These are phyloP conservation scores for Rattus rattus DNA, from an alignment of 2,113 vertebrate species.

Conservation along the genomic window DNA sequence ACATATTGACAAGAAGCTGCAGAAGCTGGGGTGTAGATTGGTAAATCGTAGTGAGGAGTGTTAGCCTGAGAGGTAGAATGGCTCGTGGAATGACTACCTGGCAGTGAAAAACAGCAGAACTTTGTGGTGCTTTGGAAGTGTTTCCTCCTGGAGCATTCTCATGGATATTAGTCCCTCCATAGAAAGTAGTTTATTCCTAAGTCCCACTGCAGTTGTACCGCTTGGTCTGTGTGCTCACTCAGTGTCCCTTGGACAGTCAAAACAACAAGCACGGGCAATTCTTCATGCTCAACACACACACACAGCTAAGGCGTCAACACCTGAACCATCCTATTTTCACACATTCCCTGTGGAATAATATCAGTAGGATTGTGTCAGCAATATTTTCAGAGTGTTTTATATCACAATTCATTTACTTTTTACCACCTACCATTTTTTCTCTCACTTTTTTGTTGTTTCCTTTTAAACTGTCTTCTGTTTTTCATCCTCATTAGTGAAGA, in stretches of 20 bases:
- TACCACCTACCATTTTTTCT: background rate
- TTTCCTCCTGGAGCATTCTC: constrained; percentile 7
- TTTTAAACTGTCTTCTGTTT: background rate
- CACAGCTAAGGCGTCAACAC: background rate
- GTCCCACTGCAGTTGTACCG: background rate
- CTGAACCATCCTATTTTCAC: background rate
- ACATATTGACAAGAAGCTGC: background rate
- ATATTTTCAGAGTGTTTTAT: constrained; percentile 5
- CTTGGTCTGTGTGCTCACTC: background rate
- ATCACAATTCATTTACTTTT: background rate
- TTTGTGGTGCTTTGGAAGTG: constrained; percentile 21
- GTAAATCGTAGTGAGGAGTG: background rate
- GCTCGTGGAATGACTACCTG: background rate
- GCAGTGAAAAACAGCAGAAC: background rate
- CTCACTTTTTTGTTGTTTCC: constrained; percentile 38
- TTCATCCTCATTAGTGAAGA: background rate
- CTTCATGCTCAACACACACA: constrained; percentile 3
- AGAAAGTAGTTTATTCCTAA: background rate
- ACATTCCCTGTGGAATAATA: background rate
- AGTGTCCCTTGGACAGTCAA: background rate
- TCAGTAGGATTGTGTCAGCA: background rate
- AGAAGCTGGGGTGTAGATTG: background rate
- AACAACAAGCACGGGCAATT: background rate
- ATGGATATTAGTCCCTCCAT: background rate
- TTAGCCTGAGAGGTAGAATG: background rate